Evolutionary conservation across 2,888 invertebrate species (phyloP), one percentile per base, ranked within the genome.

Genomic region (Trisateles emortualis): DNA sequence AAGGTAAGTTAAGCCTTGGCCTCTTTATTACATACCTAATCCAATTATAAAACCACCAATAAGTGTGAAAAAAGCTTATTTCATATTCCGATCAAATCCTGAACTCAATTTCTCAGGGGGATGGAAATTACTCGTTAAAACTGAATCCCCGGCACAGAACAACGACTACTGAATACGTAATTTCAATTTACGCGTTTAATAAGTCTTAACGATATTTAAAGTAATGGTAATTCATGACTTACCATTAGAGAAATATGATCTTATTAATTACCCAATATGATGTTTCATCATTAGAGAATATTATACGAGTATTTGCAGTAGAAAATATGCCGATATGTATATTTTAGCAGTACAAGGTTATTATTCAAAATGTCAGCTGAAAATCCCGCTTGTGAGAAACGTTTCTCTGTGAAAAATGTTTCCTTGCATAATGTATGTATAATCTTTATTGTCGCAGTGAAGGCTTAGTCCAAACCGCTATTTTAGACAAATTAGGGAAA

Each of bases 151-250:
- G 41, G 55, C 76, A 59, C 61, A 62, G 61, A 68, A 69, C 69
- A 74, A 78, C 81, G 73, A 68, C 68, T 52, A 55, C 43, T 68
- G 87, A 88, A 86, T 87, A 78, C 68, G 67, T 79, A 82, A 86
- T 84, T 78, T 76, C 59, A 76, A 78, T 75, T 68, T 59, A 63
- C 53, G 42, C 52, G 35, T 52, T 67, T 71, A 64, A 71, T 72
- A 67, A 47, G 59, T 29, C 19, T 19, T 5, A 19, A n/a, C 3
- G 19, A 19, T 19, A 19, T 19, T 19, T 19, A 3, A 3, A 19
- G 5, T 3, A 3, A 19, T 3, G 5, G 19, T 3, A 19, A 19
- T 19, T 19, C 5, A 22, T 22, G 22, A 2, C 22, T 22, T 22
- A 5, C 22, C 22, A n/a, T 22, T 22, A 2, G 22, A 22, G 22